These are phyloP conservation scores for Leptinotarsa texana DNA, from an alignment of 1,140 invertebrate genomes.

Conservation along the genomic window DNA sequence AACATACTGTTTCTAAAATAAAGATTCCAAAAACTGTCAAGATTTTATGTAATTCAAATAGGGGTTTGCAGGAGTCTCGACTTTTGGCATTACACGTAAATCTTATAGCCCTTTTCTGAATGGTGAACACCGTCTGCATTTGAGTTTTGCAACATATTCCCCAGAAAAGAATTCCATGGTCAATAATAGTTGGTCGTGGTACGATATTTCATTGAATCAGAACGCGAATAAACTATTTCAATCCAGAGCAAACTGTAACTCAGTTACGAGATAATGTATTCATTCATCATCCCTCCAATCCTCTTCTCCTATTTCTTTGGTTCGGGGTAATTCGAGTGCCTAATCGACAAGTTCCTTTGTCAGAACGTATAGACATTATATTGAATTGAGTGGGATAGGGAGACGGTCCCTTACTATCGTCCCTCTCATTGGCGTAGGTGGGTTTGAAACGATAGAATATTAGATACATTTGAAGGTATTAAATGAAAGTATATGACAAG, in stretches of 20 bases:
- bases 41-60: too few species aligned
- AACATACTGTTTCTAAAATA: too few species aligned
- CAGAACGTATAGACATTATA: constrained; percentile 19
- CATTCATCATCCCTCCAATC: background rate
- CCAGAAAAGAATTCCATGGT: too few species aligned
- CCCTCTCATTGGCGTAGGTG: background rate
- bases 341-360: constrained; percentile 19
- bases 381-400: constrained; percentile 12
- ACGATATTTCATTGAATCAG: background rate
- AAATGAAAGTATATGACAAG: too few species aligned
- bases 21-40: too few species aligned
- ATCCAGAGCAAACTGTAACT: constrained; percentile 17
- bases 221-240: background rate
- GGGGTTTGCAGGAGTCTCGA: too few species aligned
- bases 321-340: constrained; percentile 10
- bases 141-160: too few species aligned
- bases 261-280: constrained; percentile 19
- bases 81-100: too few species aligned
- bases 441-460: background rate
- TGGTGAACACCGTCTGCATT: too few species aligned
- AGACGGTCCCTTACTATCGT: background rate
- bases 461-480: too few species aligned
- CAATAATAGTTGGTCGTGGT: background rate
- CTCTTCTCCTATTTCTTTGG: constrained; percentile 5
- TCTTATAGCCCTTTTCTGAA: too few species aligned